Conservation (phyloP, 1,140 invertebrate species). For the Papilio glaucus region DNA sequence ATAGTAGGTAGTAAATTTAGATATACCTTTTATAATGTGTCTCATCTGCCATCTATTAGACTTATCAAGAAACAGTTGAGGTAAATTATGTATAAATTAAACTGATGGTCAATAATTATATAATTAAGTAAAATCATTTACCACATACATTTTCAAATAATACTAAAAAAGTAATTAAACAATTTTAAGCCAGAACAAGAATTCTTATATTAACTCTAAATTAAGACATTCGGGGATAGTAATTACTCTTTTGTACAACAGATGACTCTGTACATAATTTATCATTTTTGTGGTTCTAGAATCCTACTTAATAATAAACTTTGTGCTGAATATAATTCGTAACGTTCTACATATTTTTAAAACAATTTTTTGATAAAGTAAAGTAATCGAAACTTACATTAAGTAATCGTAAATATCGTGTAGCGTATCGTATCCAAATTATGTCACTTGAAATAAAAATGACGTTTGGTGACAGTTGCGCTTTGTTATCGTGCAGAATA, state of each 20-base stretch:
- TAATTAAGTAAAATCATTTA: too few species aligned
- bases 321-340: background rate
- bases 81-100: too few species aligned
- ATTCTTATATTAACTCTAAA: background rate
- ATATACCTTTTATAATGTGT: too few species aligned
- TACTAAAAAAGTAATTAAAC: too few species aligned
- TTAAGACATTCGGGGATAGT: background rate
- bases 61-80: too few species aligned
- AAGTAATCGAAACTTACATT: background rate
- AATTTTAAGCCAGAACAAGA: too few species aligned
- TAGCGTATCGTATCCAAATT: conserved; percentile 42
- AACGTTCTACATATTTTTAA: background rate
- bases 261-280: background rate
- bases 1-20: too few species aligned
- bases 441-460: conserved; percentile 61
- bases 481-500: conserved; percentile 79
- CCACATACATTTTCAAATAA: too few species aligned
- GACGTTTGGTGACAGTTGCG: conserved; percentile 77
- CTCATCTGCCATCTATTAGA: too few species aligned
- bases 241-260: background rate
- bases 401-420: background rate
- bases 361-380: background rate
- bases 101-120: too few species aligned
- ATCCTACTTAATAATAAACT: background rate
- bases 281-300: background rate